Evolutionary conservation across 1,140 invertebrate genomes (phyloP), one percentile per base, ranked within the genome.

Genomic region (Camponotus floridanus): DNA sequence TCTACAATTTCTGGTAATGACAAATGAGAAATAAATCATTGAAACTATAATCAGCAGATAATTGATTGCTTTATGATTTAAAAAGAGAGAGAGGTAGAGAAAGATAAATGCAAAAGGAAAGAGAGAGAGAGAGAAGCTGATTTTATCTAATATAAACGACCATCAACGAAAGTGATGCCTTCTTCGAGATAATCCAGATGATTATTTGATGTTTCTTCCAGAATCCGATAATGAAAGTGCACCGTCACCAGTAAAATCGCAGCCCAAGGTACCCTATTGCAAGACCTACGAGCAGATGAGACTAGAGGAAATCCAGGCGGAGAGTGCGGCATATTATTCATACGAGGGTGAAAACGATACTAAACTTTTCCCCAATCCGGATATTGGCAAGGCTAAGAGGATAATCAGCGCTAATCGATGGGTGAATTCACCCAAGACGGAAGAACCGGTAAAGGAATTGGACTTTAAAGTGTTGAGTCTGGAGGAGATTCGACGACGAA

Each of bases 201-300:
- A 18, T 65, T 65, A 68, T 86, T 85, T 85, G 78, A 62, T 96
- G 95, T 84, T 97, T 96, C 95, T 97, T 97, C 95, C 96, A 97
- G 97, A 97, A 92, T 97, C 97, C 87, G 96, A 97, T 95, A 96
- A 95, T 93, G 96, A 97, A 95, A 96, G 96, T 89, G 95, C 95
- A 85, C 95, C 96, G 15, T 96, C 96, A 36, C 96, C 96, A 39
- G 95, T 94, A 33, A 97, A 96, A 93, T 91, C 88, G 74, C 91
- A 91, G 70, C 88, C 87, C 70, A 87, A 92, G 51, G 91, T 93
- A 51, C 91, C 95, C 4, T 94, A 95, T 88, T 95, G 96, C 85
- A 97, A 97, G 93, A 96, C 96, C 0, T 95, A 97, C 88, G 97
- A 97, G 89, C 95, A 97, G 86, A 95, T 97, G 71, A 94, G 96